These are phyloP conservation scores for Scyliorhinus canicula DNA, from an alignment of 2,797 vertebrate species.

Conservation along the genomic window DNA sequence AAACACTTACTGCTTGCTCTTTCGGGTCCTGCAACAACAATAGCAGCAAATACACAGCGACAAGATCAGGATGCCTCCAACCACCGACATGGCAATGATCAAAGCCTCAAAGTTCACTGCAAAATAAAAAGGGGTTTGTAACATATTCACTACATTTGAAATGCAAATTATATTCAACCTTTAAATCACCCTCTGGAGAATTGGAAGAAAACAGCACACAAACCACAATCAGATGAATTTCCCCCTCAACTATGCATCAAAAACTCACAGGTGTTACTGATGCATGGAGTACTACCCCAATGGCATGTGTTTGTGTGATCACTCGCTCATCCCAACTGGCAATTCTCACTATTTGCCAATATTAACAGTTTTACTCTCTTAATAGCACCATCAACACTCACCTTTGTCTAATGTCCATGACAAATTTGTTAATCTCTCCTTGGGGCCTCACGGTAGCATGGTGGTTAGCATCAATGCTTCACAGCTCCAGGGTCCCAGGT, in stretches of 20 bases:
- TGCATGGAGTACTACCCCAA: neutral
- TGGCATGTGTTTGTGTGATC: neutral
- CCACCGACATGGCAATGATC: constrained; percentile 77
- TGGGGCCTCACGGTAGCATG: too few relatives aligned
- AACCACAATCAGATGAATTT: neutral
- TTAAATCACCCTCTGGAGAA: neutral
- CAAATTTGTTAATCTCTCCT: too few relatives aligned
- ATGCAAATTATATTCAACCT: neutral
- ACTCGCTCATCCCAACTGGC: neutral
- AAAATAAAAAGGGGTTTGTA: constrained; percentile 30
- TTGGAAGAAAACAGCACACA: neutral
- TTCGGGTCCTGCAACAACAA: constrained; percentile 69
- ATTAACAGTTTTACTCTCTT: too few relatives aligned
- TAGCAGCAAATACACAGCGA: constrained; percentile 67
- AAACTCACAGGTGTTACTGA: neutral
- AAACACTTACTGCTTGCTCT: constrained; percentile 59
- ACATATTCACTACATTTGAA: neutral
- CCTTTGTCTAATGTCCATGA: too few relatives aligned
- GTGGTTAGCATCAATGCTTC: too few relatives aligned
- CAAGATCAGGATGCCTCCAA: constrained; percentile 68
- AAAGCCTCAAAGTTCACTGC: constrained; percentile 86
- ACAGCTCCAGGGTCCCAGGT: too few relatives aligned
- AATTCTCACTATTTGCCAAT: too few relatives aligned
- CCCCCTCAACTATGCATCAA: neutral
- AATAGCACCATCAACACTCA: too few relatives aligned